Conservation (phyloP, 1,140 invertebrate species). For the Onthophagus taurus region DNA sequence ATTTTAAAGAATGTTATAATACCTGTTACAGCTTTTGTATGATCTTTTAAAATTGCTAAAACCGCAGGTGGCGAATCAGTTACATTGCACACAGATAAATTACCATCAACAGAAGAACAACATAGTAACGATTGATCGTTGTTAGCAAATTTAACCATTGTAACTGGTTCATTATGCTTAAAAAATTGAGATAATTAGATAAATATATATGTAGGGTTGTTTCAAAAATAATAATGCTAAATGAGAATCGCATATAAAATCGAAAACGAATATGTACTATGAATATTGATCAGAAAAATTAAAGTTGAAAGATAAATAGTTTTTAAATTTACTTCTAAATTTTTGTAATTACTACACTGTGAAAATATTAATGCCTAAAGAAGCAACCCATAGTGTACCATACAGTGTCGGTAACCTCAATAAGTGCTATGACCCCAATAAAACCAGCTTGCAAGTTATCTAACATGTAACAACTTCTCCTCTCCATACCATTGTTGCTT, state of each 20-base stretch:
- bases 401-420: too few relatives aligned
- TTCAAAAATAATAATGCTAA: neutral
- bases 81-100: constrained; percentile 73
- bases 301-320: too few relatives aligned
- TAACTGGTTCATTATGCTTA: constrained; percentile 65
- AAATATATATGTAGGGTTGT: too few relatives aligned
- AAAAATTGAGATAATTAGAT: constrained; percentile 28
- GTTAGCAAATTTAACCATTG: constrained; percentile 81
- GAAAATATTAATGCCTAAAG: too few relatives aligned
- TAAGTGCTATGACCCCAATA: too few relatives aligned
- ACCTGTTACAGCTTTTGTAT: constrained; percentile 68
- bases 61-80: constrained; percentile 59
- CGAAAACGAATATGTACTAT: neutral
- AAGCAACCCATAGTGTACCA: too few relatives aligned
- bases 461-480: too few relatives aligned
- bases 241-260: neutral
- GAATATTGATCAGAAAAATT: constrained; percentile 3
- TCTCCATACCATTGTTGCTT: too few relatives aligned
- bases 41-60: constrained; percentile 62
- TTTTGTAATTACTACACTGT: too few relatives aligned
- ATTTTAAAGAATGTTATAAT: too few relatives aligned
- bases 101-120: constrained; percentile 71
- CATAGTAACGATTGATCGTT: constrained; percentile 74
- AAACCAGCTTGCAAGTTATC: too few relatives aligned
- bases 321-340: too few relatives aligned